Evolutionary conservation across 2,888 invertebrate genomes (phyloP), one percentile per base, ranked within the genome.

Genomic region (Trichogramma dendrolimi): DNA sequence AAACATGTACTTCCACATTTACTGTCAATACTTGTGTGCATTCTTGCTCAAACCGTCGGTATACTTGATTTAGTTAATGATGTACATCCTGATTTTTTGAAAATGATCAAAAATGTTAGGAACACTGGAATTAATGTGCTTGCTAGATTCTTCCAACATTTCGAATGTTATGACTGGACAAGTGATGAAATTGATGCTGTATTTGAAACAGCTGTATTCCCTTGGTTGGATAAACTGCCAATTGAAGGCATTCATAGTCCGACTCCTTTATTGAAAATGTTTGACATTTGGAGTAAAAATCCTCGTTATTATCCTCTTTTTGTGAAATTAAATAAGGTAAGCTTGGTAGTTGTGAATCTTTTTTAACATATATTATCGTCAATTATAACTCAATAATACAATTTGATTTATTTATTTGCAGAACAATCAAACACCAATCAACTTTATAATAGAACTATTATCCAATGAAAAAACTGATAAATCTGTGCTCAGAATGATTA

Each of bases 181-280:
- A 75, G 80, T 38, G 79, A 82, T 5, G 91, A 95, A 77, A 79
- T 95, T 7, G 85, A 87, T 65, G 86, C 89, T 0, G 75, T 95
- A 14, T 94, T 91, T 73, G 82, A 87, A 55, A 86, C 90, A 0
- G 86, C 90, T 54, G 84, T 97, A 7, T 94, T 91, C 88, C 94
- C 94, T 0, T 84, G 87, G 72, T 79, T 93, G 61, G 82, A 84
- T 8, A 91, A 89, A 73, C 79, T 96, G 11, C 86, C 89, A 0
- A 81, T 85, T 53, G 95, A 96, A 75, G 89, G 92, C 7, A 86
- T 94, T 60, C 88, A 91, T 71, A 89, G 87, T 69, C 93, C 94
- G 0, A 93, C 94, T 1, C 85, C 89, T 2, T 80, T 96, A 58
- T 79, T 96, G 14, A 91, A 89, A 75, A 79, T 96, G n/a, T 82